phyloP scores from a whole-genome alignment of 2,797 vertebrate species.

The Phylloscopus collybita region DNA sequence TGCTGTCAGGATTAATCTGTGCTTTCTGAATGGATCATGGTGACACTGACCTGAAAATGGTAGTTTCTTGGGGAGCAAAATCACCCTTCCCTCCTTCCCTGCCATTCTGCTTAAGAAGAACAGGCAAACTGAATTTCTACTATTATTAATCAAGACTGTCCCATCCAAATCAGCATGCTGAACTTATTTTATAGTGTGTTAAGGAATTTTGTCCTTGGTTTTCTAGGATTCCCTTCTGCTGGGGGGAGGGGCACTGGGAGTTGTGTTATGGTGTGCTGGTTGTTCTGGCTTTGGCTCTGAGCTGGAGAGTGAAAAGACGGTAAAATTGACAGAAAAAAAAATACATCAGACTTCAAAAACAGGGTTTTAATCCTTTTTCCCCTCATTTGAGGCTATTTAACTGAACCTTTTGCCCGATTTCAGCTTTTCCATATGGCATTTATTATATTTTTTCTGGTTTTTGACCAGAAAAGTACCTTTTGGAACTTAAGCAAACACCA shows the following conservation, averaged over 20 bases:
- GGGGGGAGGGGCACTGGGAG: neutral
- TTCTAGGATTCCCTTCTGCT: neutral
- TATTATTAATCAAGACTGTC: neutral
- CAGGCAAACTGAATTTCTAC: neutral
- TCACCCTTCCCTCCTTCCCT: neutral
- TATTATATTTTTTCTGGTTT: neutral
- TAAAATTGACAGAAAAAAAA: constrained; percentile 28
- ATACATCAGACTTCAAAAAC: neutral
- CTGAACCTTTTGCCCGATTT: neutral
- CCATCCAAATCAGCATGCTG: neutral
- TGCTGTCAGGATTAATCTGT: neutral
- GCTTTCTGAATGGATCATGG: neutral
- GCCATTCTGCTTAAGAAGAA: neutral
- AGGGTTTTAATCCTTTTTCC: neutral
- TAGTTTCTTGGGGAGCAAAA: neutral
- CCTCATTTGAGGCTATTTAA: neutral
- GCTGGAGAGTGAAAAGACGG: neutral
- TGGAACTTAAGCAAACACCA: neutral
- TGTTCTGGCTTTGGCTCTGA: neutral
- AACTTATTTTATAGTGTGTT: neutral
- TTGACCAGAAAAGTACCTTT: neutral
- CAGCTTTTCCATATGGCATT: neutral
- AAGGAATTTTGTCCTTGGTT: neutral
- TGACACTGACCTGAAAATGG: neutral
- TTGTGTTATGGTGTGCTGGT: neutral